Base-by-base conservation (phyloP, 2,113 vertebrate genomes). In the Machaerirhynchus nigripectus region DNA sequence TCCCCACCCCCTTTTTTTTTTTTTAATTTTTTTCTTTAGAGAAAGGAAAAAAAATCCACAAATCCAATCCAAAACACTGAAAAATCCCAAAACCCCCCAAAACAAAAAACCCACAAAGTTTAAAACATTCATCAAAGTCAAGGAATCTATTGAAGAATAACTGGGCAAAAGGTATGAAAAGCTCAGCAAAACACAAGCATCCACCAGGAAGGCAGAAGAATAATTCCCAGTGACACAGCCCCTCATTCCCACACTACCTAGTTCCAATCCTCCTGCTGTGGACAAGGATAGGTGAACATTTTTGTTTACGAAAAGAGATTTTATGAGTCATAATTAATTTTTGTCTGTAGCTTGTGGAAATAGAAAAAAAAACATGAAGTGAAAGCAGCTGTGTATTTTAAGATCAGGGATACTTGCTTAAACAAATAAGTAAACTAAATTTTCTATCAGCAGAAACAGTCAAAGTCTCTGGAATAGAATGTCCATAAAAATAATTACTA, bases 101-200 rank as follows among this genome's bases (percentile, higher is more conserved):
- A 8, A 3, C 5, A 7, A 39, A 17, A 28, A 26, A 3, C 1
- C 3, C 31, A 15, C 13, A 78, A 74, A 57, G 1, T 6, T 44
- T 50, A 50, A 52, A 68, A 8, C 5, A 50, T 21, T 64, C 18
- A 24, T 5, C 8, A 11, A 60, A 64, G 37, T 39, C 20, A 80
- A 23, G 22, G 3, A 47, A 44, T 80, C 6, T 70, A 2, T 77
- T 35, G 10, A 84, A 57, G 2, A 27, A 1, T 27, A 75, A 42
- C 1, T 8, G 11, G 5, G 0, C 0, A 86, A 81, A 92, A 42
- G 0, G 1, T 31, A 35, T 31, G 64, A 79, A 64, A 65, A 26
- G 0, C 10, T 76, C 40, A 73, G 22, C 57, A 42, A 49, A 73
- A 79, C 11, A 44, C 0, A 0, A 55, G 12, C 26, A 4, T 8